These are phyloP conservation scores for Phrynocephalus versicolor DNA, from an alignment of 2,113 vertebrate species.

Conservation along the genomic window DNA sequence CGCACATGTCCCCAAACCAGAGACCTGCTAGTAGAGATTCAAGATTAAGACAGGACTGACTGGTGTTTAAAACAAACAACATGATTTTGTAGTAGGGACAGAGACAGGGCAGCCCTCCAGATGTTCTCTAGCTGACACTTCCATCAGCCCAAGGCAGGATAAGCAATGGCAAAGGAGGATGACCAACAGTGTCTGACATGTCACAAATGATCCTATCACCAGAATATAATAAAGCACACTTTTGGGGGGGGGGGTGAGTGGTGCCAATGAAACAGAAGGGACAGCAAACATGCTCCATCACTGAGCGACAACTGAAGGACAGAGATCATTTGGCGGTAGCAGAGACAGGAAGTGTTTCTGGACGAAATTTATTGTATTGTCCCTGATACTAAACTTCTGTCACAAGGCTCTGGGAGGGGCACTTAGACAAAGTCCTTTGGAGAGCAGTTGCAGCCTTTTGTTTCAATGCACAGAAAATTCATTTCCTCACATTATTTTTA, in stretches of 20 bases:
- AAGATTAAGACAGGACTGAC: not conserved
- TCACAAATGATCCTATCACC: no score
- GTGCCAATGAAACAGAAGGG: no score
- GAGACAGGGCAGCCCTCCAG: not conserved
- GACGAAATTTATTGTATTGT: not conserved
- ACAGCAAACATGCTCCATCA: not conserved
- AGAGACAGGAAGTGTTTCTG: not conserved
- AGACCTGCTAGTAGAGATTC: not conserved
- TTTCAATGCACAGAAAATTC: not conserved
- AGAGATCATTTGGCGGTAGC: not conserved
- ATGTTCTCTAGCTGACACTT: not conserved
- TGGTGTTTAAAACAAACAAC: no score
- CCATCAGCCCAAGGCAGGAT: not conserved
- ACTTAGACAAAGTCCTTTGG: not conserved
- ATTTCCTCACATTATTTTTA: not conserved
- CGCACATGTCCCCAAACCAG: not conserved
- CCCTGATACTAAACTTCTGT: not conserved
- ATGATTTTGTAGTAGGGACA: not conserved
- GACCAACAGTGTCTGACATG: no score
- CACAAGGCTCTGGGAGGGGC: not conserved
- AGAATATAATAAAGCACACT: not conserved
- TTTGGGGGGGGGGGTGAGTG: no score
- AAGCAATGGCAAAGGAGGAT: not conserved
- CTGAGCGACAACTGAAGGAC: not conserved
- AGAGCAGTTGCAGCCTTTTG: not conserved